A percentile compares a stretch with the other conserved stretches of the same genome.
Evolutionary conservation across 2,888 invertebrate species (phyloP).

Genomic region (Cepaea hortensis): DNA sequence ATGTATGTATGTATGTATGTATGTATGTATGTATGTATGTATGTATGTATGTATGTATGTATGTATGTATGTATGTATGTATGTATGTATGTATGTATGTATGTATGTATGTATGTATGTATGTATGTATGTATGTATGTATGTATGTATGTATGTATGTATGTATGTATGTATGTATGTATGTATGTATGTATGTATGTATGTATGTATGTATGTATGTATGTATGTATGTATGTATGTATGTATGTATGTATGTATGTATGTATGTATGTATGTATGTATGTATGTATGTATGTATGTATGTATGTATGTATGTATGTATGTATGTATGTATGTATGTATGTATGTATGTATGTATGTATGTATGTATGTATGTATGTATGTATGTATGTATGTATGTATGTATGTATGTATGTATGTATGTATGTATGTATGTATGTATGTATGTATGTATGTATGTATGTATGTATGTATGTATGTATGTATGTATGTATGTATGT

Average conservation of each 20-base stretch:
- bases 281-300: slow-evolving; percentile 4
- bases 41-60: slow-evolving; percentile 5
- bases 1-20: slow-evolving; percentile 11
- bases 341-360: slow-evolving; percentile 11
- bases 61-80: slow-evolving; percentile 12
- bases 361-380: slow-evolving; percentile 4
- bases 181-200: slow-evolving; percentile 37
- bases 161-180: slow-evolving; percentile 21
- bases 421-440: slow-evolving; percentile 2
- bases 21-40: slow-evolving; percentile 4
- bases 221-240: neutral
- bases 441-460: slow-evolving; percentile 21
- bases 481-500: slow-evolving; percentile 8
- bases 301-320: neutral
- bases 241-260: too few species aligned
- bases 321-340: slow-evolving; percentile 9
- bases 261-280: neutral
- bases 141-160: slow-evolving; percentile 8
- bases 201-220: slow-evolving; percentile 41
- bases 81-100: slow-evolving; percentile 2
- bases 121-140: slow-evolving; percentile 23
- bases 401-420: slow-evolving; percentile 12
- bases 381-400: slow-evolving; percentile 5
- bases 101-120: slow-evolving; percentile 21
- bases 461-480: slow-evolving; percentile 23